Base-by-base conservation (phyloP, 2,888 invertebrate species). In the Allolobophora icterica region DNA sequence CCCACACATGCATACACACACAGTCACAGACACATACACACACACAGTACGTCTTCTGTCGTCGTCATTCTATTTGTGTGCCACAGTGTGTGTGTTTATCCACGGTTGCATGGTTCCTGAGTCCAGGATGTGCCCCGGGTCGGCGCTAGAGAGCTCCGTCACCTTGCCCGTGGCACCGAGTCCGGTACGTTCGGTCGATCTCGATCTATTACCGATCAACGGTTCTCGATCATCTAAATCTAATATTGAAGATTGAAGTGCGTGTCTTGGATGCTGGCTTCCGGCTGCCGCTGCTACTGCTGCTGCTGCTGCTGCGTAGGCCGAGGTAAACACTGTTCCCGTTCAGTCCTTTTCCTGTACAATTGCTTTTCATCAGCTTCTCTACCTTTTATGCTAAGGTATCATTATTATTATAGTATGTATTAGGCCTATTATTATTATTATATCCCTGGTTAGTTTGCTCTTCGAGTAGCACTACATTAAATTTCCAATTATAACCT, bases 131-230 rank as follows among this genome's bases (percentile, higher is more conserved):
- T 71, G 71, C 71, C 58, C 71, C 13, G 71, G 52, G 52, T 52
- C 52, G 52, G 30, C 24, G n/a, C n/a, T n/a, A n/a, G n/a, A n/a
- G n/a, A n/a, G n/a, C n/a, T n/a, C n/a, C n/a, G n/a, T n/a, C n/a
- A n/a, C n/a, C n/a, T n/a, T n/a, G 71, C 71, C 71, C 71, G 71
- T 71, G 71, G 71, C n/a, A 71, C 71, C 71, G 71, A 71, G 71
- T 71, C 71, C 71, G 8, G 52, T 15, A 15, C n/a, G 71, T 0
- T 71, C 71, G 71, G 71, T 71, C 71, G 71, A 71, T 71, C 71
- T n/a, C 71, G 71, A 71, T n/a, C 71, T 71, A 71, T 71, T 71
- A 71, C 71, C 71, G 71, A 71, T 71, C 71, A 71, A n/a, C 71
- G 71, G n/a, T 71, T n/a, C 71, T 71, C 71, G 71, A 71, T 71